Evolutionary conservation across 2,113 vertebrate genomes (phyloP), one percentile per base, ranked within the genome.

Genomic region (Oryzias javanicus): DNA sequence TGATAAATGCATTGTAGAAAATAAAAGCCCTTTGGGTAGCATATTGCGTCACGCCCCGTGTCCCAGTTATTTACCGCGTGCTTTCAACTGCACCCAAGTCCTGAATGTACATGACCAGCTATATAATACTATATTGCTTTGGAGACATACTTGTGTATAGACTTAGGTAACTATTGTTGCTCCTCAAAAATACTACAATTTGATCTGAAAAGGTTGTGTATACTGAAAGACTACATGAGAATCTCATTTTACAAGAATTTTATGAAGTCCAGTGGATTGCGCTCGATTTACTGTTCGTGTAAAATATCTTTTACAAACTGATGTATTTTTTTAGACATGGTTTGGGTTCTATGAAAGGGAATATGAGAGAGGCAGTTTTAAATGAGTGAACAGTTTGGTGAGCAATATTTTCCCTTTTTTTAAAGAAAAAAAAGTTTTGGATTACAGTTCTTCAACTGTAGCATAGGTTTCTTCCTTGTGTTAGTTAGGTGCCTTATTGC

Each of bases 401-500:
- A 89, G 86, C 87, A 85, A 87, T 81, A 84, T 86, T 85, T 81
- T 83, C 49, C 51, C 74, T 75, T 74, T 79, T 66, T 35, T 35
- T 35, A 1, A 3, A 12, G 6, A 6, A 2, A 8, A 29, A 29
- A 22, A 22, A 22, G 22, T 73, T 89, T 88, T 82, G 80, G 75
- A 77, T 86, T 86, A 82, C 73, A 88, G 58, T 90, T 92, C 89
- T 91, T 91, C 78, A 86, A 86, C 67, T 65, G 80, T 92, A 92
- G 91, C 91, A 89, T 92, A 92, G 90, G 73, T 89, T 90, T 91
- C 80, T 86, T 90, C 89, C 88, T 91, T 90, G 90, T 92, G 88
- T 92, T 92, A 92, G 91, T 82, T 92, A 92, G 91, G 91, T 92
- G 91, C 91, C 91, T 92, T 92, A 92, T 79, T 91, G 91, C 91